These are phyloP conservation scores for Trachemys scripta DNA, from an alignment of 2,113 vertebrate genomes.

Conservation along the genomic window DNA sequence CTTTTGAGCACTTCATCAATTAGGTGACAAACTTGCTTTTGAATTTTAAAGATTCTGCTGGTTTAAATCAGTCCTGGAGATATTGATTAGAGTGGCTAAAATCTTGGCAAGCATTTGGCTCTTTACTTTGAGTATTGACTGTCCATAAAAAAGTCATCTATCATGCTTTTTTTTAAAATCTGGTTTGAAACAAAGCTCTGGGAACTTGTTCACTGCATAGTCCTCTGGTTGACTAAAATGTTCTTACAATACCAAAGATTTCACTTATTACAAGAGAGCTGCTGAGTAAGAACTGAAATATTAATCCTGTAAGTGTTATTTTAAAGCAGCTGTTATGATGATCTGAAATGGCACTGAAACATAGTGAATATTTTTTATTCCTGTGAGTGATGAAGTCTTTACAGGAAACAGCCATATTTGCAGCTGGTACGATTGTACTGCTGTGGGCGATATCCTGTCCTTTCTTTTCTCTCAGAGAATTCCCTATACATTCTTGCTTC, in stretches of 20 bases:
- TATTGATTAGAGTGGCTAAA: slow-evolving; percentile 49
- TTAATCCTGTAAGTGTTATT: neutral
- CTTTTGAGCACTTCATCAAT: slow-evolving; percentile 38
- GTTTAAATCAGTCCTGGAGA: slow-evolving; percentile 55
- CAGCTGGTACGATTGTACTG: neutral
- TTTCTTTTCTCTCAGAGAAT: neutral
- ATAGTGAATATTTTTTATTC: neutral
- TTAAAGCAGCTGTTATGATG: neutral
- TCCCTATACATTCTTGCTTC: neutral
- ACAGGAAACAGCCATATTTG: fast-evolving
- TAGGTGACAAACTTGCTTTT: neutral
- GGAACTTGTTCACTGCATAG: neutral
- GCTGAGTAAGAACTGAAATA: neutral
- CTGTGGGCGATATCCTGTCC: neutral
- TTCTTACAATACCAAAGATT: neutral
- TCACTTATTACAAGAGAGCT: neutral
- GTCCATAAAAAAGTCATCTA: neutral
- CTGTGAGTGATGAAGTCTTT: neutral
- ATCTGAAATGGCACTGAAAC: neutral
- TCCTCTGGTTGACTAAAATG: neutral
- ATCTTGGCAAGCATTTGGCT: slow-evolving; percentile 8
- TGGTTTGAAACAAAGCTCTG: neutral
- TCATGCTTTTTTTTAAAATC: neutral
- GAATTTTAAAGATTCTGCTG: slow-evolving; percentile 34
- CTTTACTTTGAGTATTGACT: slow-evolving; percentile 39